Conservation (phyloP, 2,888 invertebrate species). For the Hoplodrina ambigua region DNA sequence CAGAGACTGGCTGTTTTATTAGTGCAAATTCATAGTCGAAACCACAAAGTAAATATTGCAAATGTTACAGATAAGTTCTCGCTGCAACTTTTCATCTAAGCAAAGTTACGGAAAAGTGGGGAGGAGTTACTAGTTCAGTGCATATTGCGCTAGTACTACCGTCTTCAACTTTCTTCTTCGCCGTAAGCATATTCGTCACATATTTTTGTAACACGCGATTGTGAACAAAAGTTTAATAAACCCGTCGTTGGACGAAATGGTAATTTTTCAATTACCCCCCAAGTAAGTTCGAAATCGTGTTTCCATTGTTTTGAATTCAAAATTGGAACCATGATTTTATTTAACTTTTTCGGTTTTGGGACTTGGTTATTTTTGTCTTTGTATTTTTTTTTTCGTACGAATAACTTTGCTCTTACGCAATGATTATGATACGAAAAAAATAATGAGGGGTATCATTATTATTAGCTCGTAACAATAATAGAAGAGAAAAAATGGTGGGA, state of each 20-base stretch:
- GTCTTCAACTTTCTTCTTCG: conserved; percentile 18
- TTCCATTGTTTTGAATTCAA: conserved; percentile 36
- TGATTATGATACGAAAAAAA: background rate
- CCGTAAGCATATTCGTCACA: conserved; percentile 22
- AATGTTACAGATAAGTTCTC: conserved; percentile 54
- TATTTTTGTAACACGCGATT: conserved; percentile 37
- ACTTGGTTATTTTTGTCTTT: conserved; percentile 10
- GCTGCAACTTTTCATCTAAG: conserved; percentile 22
- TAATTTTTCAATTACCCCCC: conserved; percentile 70
- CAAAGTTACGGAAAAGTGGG: conserved; percentile 16
- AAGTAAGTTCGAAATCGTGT: conserved; percentile 57
- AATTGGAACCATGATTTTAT: conserved; percentile 41
- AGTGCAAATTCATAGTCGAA: conserved; percentile 19
- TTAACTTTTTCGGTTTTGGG: conserved; percentile 35
- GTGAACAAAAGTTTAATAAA: conserved; percentile 53
- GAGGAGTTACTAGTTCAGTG: conserved; percentile 19
- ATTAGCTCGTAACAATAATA: background rate
- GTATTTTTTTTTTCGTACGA: background rate
- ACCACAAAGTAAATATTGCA: conserved; percentile 51
- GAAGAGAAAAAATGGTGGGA: background rate
- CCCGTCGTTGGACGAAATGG: conserved; percentile 62
- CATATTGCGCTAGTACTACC: conserved; percentile 37
- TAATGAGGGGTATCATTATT: background rate
- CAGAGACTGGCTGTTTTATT: conserved; percentile 23
- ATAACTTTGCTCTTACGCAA: background rate